These are phyloP conservation scores for Ptychoptera albimana DNA, from an alignment of 2,888 invertebrate species.

Conservation along the genomic window DNA sequence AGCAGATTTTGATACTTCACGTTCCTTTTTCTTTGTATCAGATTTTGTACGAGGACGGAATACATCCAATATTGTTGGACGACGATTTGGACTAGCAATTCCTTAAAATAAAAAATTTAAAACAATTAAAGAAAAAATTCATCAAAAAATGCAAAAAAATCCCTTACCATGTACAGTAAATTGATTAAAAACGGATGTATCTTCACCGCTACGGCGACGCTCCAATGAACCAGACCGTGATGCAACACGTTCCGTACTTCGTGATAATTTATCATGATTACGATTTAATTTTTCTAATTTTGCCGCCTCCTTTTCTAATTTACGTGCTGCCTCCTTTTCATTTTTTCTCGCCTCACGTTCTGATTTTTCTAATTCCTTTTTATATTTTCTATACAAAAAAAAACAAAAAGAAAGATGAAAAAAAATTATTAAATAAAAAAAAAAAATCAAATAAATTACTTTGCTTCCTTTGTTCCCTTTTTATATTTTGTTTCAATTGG, in stretches of 20 bases:
- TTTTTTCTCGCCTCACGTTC: conserved; percentile 29
- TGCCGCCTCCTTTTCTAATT: conserved; percentile 28
- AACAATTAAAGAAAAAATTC: conserved; percentile 3
- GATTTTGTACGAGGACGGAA: conserved; percentile 63
- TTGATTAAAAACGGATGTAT: conserved; percentile 28
- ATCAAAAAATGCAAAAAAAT: not conserved
- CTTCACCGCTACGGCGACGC: conserved; percentile 28
- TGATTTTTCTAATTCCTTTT: conserved; percentile 26
- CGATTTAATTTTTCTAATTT: conserved; percentile 29
- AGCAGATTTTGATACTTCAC: conserved; percentile 13
- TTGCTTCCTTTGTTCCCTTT: conserved; percentile 28
- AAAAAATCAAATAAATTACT: conserved; percentile 13
- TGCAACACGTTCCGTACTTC: conserved; percentile 28
- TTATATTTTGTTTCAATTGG: conserved; percentile 28
- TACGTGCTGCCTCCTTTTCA: conserved; percentile 28
- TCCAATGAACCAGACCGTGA: conserved; percentile 28
- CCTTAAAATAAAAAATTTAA: conserved; percentile 22
- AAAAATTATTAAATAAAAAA: not conserved
- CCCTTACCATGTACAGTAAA: conserved; percentile 29
- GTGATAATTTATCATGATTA: conserved; percentile 28
- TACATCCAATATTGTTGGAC: conserved; percentile 63
- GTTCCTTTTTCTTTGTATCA: conserved; percentile 38
- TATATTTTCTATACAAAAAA: conserved; percentile 21
- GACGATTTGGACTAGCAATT: conserved; percentile 50
- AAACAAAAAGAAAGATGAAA: conserved; percentile 5